phyloP scores from a whole-genome alignment of 2,888 invertebrate genomes.

The Tachina fera region DNA sequence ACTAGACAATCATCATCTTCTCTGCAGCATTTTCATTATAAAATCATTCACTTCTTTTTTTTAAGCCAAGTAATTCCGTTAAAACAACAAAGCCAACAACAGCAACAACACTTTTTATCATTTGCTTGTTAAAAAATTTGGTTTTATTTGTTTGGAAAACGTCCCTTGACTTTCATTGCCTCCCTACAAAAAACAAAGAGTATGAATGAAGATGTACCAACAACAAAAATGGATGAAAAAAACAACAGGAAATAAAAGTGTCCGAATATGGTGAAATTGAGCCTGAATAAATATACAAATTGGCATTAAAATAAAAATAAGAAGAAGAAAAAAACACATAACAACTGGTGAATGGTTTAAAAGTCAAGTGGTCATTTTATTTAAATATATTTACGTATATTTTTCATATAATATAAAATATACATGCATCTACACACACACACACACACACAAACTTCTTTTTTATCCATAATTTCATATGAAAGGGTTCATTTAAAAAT shows the following conservation, averaged over 20 bases:
- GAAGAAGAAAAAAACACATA: slow-evolving; percentile 11
- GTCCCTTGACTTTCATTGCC: slow-evolving; percentile 12
- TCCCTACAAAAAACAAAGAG: neutral
- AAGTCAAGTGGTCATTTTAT: slow-evolving; percentile 71
- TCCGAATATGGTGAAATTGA: slow-evolving; percentile 71
- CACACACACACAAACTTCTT: neutral
- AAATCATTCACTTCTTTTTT: slow-evolving; percentile 56
- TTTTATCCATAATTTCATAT: slow-evolving; percentile 62
- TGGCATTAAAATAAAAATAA: slow-evolving; percentile 62
- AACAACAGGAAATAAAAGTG: slow-evolving; percentile 64
- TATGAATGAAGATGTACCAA: slow-evolving; percentile 2
- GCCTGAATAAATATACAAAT: slow-evolving; percentile 73
- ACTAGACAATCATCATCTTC: slow-evolving; percentile 69
- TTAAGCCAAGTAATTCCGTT: slow-evolving; percentile 53
- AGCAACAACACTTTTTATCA: slow-evolving; percentile 34
- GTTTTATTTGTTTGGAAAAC: slow-evolving; percentile 30
- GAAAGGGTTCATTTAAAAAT: slow-evolving; percentile 69
- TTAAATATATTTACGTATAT: slow-evolving; percentile 62
- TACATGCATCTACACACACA: neutral
- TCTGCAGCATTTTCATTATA: slow-evolving; percentile 65
- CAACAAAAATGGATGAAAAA: slow-evolving; percentile 18
- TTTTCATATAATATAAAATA: slow-evolving; percentile 4
- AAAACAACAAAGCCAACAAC: slow-evolving; percentile 42
- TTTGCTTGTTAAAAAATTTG: slow-evolving; percentile 47
- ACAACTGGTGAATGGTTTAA: slow-evolving; percentile 58